Percentiles rank a stretch among this genome's conserved stretches.
Conservation (phyloP, 37 sponge, comb jelly and placozoan species). For the Tethya wilhelma region DNA sequence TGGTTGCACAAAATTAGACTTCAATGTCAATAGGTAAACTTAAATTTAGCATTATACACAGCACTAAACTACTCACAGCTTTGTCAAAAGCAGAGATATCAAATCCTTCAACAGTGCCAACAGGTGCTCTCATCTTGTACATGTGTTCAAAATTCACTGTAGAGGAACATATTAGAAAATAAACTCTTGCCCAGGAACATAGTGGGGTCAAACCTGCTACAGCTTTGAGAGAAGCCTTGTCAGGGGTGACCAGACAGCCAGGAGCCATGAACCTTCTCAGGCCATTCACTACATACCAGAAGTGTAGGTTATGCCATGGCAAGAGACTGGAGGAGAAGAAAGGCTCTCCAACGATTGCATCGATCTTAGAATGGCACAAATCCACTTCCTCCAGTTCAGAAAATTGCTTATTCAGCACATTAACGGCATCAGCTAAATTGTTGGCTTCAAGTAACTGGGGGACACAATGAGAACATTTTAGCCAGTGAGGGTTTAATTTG, state of each 20-base stretch:
- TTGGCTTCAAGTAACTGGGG: slow-evolving; percentile 34
- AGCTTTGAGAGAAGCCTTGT: slow-evolving; percentile 45
- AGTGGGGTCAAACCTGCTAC: slow-evolving; percentile 60
- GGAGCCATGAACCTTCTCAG: slow-evolving; percentile 26
- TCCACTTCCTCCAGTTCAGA: slow-evolving; percentile 25
- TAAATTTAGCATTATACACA: background rate
- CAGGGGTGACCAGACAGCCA: slow-evolving; percentile 39
- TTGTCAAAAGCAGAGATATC: slow-evolving; percentile 71
- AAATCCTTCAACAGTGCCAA: slow-evolving; percentile 75
- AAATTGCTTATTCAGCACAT: slow-evolving; percentile 10
- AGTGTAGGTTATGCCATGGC: slow-evolving; percentile 85
- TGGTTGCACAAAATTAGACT: background rate
- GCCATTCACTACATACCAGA: slow-evolving; percentile 66
- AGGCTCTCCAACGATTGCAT: slow-evolving; percentile 78
- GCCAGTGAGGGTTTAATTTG: background rate
- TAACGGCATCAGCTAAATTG: slow-evolving; percentile 3
- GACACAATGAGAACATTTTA: background rate
- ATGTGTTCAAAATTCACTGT: slow-evolving; percentile 75
- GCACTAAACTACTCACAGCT: slow-evolving; percentile 28
- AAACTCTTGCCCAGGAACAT: background rate
- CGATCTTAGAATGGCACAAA: background rate
- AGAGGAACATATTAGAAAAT: background rate
- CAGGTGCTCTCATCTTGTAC: slow-evolving; percentile 61
- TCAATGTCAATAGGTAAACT: background rate
- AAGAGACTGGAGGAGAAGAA: slow-evolving; percentile 65